Evolutionary conservation across 1,140 invertebrate genomes (phyloP).

Genomic region (Luehdorfia chinensis): DNA sequence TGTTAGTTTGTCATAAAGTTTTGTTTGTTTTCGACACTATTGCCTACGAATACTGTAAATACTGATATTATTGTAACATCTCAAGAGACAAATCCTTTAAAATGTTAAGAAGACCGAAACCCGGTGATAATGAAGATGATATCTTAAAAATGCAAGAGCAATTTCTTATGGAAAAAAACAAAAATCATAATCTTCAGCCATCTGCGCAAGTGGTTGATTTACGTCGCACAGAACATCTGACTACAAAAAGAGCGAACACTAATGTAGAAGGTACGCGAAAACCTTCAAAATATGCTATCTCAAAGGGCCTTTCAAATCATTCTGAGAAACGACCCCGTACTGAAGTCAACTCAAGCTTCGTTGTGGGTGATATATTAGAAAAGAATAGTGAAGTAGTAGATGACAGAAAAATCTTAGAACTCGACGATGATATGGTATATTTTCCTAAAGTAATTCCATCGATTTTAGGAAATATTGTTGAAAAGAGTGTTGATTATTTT

Average conservation of each 20-base stretch:
- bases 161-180: conserved; percentile 77
- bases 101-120: conserved; percentile 81
- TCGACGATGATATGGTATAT: conserved; percentile 70
- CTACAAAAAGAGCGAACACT: conserved; percentile 33
- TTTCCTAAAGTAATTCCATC: conserved; percentile 67
- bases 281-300: conserved; percentile 63
- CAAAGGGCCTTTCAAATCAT: conserved; percentile 50
- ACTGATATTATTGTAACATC: too few relatives aligned
- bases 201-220: conserved; percentile 79
- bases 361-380: conserved; percentile 52
- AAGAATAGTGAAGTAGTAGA: conserved; percentile 42
- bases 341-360: conserved; percentile 23
- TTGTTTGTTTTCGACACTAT: too few relatives aligned
- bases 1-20: too few relatives aligned
- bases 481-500: conserved; percentile 70
- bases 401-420: conserved; percentile 26
- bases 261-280: conserved; percentile 33
- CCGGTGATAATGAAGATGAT: conserved; percentile 82
- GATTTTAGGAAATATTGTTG: conserved; percentile 80
- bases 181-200: conserved; percentile 71
- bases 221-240: conserved; percentile 46
- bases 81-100: too few relatives aligned
- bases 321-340: conserved; percentile 35
- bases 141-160: conserved; percentile 84
- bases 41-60: too few relatives aligned